These are phyloP conservation scores for Poliocrania exsul DNA, from an alignment of 2,797 vertebrate species.

Conservation along the genomic window DNA sequence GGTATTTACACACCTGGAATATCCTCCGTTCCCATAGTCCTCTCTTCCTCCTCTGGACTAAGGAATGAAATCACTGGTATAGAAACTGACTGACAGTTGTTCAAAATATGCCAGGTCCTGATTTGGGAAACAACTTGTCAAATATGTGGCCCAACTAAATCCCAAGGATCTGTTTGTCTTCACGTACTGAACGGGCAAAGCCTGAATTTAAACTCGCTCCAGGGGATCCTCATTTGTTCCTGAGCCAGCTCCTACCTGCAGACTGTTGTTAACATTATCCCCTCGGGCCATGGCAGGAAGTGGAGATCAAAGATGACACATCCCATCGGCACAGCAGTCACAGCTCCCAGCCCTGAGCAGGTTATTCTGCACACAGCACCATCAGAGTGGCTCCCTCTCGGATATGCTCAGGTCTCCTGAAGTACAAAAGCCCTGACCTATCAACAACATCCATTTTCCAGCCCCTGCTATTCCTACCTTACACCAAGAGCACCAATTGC, in stretches of 20 bases:
- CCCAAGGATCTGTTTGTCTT: not conserved
- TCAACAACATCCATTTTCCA: not conserved
- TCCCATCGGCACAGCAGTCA: not conserved
- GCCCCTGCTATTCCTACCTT: not conserved
- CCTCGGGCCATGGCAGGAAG: not conserved
- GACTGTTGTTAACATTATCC: not conserved
- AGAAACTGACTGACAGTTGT: not conserved
- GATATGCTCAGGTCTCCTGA: not conserved
- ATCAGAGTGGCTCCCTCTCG: not conserved
- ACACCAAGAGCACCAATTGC: not conserved
- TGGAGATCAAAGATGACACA: not conserved
- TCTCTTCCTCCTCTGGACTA: not conserved
- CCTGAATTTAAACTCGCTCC: accelerated
- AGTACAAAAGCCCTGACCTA: not conserved
- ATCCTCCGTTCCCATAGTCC: not conserved
- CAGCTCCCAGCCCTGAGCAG: not conserved
- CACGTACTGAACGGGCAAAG: not conserved
- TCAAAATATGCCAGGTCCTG: not conserved
- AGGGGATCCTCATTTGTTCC: not conserved
- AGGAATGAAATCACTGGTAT: not conserved
- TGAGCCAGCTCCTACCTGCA: not conserved
- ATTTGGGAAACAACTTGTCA: not conserved
- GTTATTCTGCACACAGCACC: accelerated
- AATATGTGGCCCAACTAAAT: not conserved
- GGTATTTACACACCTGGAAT: not conserved